Conservation (phyloP, 1,140 invertebrate genomes). For the Araneus ventricosus region DNA sequence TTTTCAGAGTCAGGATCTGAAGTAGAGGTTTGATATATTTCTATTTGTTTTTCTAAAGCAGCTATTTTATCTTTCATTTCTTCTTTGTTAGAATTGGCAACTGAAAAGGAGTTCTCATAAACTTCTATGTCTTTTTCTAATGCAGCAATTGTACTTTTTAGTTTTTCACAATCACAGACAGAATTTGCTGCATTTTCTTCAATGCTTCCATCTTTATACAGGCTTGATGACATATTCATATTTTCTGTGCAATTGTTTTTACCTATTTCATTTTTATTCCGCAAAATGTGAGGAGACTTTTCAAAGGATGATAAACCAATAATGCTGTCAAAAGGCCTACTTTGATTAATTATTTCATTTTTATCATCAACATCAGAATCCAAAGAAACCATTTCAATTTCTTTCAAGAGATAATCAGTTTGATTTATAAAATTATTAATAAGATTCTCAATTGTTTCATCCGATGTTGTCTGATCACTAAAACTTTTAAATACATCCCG, state of each 20-base stretch:
- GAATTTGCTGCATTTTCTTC: not conserved
- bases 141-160: not conserved
- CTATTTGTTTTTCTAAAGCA: not conserved
- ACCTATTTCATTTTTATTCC: not conserved
- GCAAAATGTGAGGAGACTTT: not conserved
- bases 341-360: slow-evolving; percentile 4
- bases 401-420: slow-evolving; percentile 19
- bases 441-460: not conserved
- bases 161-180: not conserved
- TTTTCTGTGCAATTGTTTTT: not conserved
- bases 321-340: not conserved
- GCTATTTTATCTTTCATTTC: slow-evolving; percentile 7
- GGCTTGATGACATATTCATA: not conserved
- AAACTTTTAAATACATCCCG: not conserved
- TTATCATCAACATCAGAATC: slow-evolving; percentile 29
- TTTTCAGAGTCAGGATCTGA: not conserved
- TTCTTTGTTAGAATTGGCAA: not conserved
- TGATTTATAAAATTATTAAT: slow-evolving; percentile 39
- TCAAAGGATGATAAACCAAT: not conserved
- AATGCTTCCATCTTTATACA: not conserved
- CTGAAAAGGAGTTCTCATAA: slow-evolving; percentile 24
- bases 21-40: not conserved
- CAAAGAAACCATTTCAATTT: slow-evolving; percentile 30
- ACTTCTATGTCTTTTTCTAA: slow-evolving; percentile 34
- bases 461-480: not conserved